Evolutionary conservation across 37 sponge, comb jelly and placozoan genomes (phyloP), one percentile per base, ranked within the genome.

Genomic region (Geodia barretti): DNA sequence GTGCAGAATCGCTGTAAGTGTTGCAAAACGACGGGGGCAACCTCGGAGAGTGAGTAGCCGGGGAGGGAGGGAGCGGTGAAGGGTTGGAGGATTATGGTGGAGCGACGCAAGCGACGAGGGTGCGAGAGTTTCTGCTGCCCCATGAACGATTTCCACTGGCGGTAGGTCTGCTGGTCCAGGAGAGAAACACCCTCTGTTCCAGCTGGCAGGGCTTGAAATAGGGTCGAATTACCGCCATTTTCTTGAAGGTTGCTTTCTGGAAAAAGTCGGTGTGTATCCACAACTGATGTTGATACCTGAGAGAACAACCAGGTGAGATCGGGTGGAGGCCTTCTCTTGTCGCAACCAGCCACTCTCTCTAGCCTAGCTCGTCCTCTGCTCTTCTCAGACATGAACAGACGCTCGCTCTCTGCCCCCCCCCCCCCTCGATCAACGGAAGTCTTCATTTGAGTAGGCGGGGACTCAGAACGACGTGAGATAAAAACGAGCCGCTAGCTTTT

Each of bases 71-170:
- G 25, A 58, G 76, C 60, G 3, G 65, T 23, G 34, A 92, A 23
- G 20, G 93, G 93, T 39, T 92, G 93, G 7, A 92, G 41, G 31
- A 85, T 25, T n/a, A 92, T 77, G 21, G 35, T 80, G n/a, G 75
- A 62, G 20, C 75, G 65, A 24, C 82, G 80, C 61, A 59, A 64
- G 61, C 89, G 61, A 2, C 54, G 35, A 0, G 82, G 86, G 41
- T 92, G 89, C 1, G 35, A 37, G 21, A 92, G 26, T 64, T 61
- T 76, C 31, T 88, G 80, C 38, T 72, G 67, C n/a, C 72, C 74
- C 30, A 66, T 68, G 33, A 73, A 4, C 35, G 54, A 71, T 59
- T 81, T 92, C 93, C 93, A 92, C 9, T 71, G 68, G 4, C 23
- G 11, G 39, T 78, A 92, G 26, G 85, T 85, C 78, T 92, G 93